Percentiles rank a stretch among this genome's conserved stretches.
phyloP scores from a whole-genome alignment of 2,113 vertebrate species.

The Martes martes region DNA sequence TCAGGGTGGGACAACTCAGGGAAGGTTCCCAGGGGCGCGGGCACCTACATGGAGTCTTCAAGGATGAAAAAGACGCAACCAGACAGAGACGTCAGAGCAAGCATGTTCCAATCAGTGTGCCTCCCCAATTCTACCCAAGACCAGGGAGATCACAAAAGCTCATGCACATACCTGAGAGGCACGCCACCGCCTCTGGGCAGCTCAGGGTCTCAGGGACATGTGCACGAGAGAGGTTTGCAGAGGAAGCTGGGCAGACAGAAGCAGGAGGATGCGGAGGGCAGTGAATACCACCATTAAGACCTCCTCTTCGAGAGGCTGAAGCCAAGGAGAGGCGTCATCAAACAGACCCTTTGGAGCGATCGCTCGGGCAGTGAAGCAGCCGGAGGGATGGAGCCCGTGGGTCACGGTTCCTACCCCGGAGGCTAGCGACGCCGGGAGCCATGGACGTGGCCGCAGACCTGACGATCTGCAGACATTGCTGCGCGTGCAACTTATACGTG shows the following conservation, averaged over 20 bases:
- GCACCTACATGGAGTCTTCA: too few relatives aligned
- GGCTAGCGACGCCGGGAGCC: accelerated
- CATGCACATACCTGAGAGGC: neutral
- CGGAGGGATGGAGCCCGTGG: too few relatives aligned
- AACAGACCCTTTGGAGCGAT: neutral
- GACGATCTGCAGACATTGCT: accelerated
- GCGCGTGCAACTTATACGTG: neutral
- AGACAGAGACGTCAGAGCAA: neutral
- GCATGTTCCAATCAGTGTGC: neutral
- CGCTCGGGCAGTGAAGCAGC: accelerated
- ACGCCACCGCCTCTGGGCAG: neutral
- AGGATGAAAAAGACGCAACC: neutral
- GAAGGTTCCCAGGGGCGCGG: neutral
- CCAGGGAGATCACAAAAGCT: too few relatives aligned
- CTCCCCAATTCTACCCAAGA: neutral
- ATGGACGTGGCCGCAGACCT: neutral
- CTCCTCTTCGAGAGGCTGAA: neutral
- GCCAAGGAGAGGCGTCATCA: too few relatives aligned
- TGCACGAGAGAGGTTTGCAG: too few relatives aligned
- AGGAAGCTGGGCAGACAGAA: neutral
- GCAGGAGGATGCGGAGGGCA: accelerated
- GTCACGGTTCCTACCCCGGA: neutral
- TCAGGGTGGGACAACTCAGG: neutral
- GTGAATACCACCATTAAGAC: neutral
- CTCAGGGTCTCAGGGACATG: neutral